Conservation (phyloP, 2,113 vertebrate species). For the Varanus komodoensis region DNA sequence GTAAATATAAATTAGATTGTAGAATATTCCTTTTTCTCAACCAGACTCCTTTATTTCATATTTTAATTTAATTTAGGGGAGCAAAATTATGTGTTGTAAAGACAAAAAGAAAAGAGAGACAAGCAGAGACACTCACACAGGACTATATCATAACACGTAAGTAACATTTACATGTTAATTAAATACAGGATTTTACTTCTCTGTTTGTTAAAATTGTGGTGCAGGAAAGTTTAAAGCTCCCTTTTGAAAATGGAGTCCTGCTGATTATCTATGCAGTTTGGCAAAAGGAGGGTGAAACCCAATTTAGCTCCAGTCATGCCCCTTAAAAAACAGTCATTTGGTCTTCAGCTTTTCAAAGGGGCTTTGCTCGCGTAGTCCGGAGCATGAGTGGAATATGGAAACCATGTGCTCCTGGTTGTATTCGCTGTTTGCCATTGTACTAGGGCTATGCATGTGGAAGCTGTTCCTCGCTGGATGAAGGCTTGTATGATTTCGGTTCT, state of each 20-base stretch:
- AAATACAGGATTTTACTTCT: constrained; percentile 15
- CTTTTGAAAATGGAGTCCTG: not conserved
- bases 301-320: not conserved
- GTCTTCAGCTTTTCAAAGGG: not conserved
- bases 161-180: constrained; percentile 62
- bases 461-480: not conserved
- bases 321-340: not conserved
- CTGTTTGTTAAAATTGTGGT: not conserved
- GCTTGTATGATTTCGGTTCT: not conserved
- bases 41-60: not conserved
- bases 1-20: not conserved
- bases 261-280: not conserved
- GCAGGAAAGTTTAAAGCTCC: not conserved
- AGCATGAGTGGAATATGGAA: not conserved
- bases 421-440: not conserved
- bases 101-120: constrained; percentile 90
- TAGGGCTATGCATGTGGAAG: not conserved
- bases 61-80: constrained; percentile 80
- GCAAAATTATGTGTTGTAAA: constrained; percentile 97
- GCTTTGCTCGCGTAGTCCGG: not conserved
- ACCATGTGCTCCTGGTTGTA: not conserved
- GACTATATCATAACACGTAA: constrained; percentile 99
- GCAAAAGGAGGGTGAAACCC: not conserved
- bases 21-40: constrained; percentile 39
- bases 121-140: constrained; percentile 93